These are phyloP conservation scores for Erythrocercus mccallii DNA, from an alignment of 2,113 vertebrate species.

Conservation along the genomic window DNA sequence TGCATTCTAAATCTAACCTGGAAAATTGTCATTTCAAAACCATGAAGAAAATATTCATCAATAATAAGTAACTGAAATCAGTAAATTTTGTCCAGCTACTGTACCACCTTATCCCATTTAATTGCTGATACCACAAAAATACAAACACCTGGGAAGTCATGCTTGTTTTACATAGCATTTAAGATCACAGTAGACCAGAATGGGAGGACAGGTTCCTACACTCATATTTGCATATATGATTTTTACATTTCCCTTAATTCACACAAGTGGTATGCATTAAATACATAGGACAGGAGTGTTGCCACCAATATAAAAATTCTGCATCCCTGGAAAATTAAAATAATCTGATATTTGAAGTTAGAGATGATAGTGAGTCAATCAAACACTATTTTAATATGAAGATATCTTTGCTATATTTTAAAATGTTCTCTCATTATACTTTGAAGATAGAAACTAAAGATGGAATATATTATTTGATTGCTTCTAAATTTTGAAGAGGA, in stretches of 20 bases:
- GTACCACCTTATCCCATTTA: not conserved
- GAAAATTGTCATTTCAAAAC: not conserved
- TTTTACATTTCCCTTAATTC: not conserved
- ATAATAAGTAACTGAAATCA: not conserved
- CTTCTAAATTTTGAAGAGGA: not conserved
- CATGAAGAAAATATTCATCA: not conserved
- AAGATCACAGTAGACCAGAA: not conserved
- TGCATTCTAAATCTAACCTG: not conserved
- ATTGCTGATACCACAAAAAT: not conserved
- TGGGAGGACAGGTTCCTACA: not conserved
- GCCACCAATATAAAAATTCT: not conserved
- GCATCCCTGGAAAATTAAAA: not conserved
- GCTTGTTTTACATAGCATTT: not conserved
- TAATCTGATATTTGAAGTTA: not conserved
- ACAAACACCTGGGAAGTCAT: not conserved
- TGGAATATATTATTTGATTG: not conserved
- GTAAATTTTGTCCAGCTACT: not conserved
- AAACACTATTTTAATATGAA: not conserved
- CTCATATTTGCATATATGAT: not conserved
- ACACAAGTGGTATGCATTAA: not conserved
- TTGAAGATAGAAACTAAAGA: not conserved
- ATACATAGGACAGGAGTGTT: not conserved
- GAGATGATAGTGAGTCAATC: not conserved
- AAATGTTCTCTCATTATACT: not conserved
- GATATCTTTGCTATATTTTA: not conserved